These are phyloP conservation scores for Venustoraphidia nigricollis DNA, from an alignment of 2,888 invertebrate species.

Conservation along the genomic window DNA sequence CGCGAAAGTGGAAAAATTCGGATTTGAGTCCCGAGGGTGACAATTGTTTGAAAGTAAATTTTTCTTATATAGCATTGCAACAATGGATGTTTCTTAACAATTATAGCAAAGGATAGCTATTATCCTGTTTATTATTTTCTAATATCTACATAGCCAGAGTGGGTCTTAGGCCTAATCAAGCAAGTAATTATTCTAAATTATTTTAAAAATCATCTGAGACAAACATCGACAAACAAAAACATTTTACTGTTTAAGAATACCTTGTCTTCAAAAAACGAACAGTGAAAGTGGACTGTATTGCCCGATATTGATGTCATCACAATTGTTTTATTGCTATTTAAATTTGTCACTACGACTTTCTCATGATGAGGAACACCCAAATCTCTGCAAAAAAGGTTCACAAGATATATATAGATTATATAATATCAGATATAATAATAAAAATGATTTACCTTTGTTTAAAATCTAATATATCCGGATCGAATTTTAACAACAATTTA, in stretches of 20 bases:
- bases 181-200: not conserved
- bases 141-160: too few relatives aligned
- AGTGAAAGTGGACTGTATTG: slow-evolving; percentile 88
- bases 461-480: slow-evolving; percentile 53
- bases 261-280: slow-evolving; percentile 93
- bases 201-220: not conserved
- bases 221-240: not conserved
- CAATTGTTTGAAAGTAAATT: too few relatives aligned
- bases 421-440: not conserved
- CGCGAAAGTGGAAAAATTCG: too few relatives aligned
- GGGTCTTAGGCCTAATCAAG: too few relatives aligned
- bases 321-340: slow-evolving; percentile 70
- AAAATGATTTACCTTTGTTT: slow-evolving; percentile 38
- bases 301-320: slow-evolving; percentile 90
- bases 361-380: slow-evolving; percentile 78
- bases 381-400: slow-evolving; percentile 38
- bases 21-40: too few relatives aligned
- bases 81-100: too few relatives aligned
- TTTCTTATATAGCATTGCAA: too few relatives aligned
- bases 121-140: too few relatives aligned
- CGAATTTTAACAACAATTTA: slow-evolving; percentile 37
- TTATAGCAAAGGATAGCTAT: too few relatives aligned
- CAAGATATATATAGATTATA: not conserved
- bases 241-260: slow-evolving; percentile 20
- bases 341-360: slow-evolving; percentile 76